Percentiles rank a stretch among this genome's conserved stretches.
Evolutionary conservation across 2,113 vertebrate genomes (phyloP).

Genomic region (Climacteris rufus): DNA sequence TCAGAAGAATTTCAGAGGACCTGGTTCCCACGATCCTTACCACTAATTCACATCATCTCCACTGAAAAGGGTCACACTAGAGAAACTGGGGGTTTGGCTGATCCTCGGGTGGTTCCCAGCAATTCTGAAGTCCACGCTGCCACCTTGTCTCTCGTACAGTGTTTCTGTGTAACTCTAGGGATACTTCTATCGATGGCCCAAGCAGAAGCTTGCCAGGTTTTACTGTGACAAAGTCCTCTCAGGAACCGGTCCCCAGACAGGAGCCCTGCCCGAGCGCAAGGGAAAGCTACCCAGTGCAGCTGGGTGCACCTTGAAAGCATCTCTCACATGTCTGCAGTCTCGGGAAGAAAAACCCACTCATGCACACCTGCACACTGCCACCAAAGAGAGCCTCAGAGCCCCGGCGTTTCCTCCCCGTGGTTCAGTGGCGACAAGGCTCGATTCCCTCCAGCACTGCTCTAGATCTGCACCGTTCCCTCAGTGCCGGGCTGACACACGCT

Average conservation of each 20-base stretch:
- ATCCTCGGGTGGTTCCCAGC: neutral
- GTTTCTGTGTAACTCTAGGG: neutral
- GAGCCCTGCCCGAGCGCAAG: neutral
- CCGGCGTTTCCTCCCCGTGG: rapidly evolving
- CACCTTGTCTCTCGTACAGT: neutral
- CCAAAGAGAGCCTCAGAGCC: neutral
- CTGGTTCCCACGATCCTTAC: neutral
- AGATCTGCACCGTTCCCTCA: neutral
- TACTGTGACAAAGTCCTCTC: neutral
- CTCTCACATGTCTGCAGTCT: neutral
- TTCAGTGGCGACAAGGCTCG: neutral
- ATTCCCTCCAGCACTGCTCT: neutral
- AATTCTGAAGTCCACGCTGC: neutral
- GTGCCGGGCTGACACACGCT: rapidly evolving
- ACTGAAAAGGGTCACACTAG: neutral
- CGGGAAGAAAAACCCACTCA: neutral
- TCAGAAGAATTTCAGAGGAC: neutral
- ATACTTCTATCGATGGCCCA: rapidly evolving
- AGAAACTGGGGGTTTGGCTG: neutral
- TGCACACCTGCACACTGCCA: neutral
- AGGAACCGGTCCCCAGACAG: neutral
- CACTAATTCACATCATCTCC: neutral
- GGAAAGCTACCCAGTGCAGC: neutral
- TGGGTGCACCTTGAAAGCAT: neutral
- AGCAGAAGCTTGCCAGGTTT: neutral